These are phyloP conservation scores for Bubo blakistoni DNA, from an alignment of 2,113 vertebrate species.

Conservation along the genomic window DNA sequence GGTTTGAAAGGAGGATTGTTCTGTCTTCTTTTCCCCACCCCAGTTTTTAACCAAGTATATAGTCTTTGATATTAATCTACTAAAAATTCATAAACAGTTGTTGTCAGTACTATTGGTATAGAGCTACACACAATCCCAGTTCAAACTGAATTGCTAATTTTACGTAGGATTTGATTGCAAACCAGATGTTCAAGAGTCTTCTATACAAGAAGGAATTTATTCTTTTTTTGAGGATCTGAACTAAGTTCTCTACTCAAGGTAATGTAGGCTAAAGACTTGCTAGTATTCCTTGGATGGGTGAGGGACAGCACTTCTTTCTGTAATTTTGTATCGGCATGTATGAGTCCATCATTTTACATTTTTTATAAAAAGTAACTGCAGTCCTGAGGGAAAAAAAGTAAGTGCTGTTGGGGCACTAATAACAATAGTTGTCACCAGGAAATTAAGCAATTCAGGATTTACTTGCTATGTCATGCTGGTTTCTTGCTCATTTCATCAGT, in stretches of 20 bases:
- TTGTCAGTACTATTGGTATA: background rate
- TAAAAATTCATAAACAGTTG: background rate
- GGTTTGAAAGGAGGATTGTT: background rate
- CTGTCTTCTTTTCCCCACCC: background rate
- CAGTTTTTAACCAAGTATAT: background rate
- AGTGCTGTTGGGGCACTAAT: background rate
- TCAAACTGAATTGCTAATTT: background rate
- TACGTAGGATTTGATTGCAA: background rate
- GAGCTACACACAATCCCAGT: background rate
- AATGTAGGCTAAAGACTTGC: background rate
- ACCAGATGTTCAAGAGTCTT: background rate
- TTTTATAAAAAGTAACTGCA: background rate
- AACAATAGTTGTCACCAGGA: background rate
- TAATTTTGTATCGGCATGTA: background rate
- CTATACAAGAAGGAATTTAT: background rate
- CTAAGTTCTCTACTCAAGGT: background rate
- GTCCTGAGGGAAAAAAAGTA: background rate
- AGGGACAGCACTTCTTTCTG: background rate
- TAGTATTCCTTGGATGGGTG: background rate
- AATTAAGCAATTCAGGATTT: background rate
- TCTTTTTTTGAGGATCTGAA: background rate
- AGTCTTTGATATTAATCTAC: background rate
- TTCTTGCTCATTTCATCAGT: background rate
- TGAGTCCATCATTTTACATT: background rate
- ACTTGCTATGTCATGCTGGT: background rate